Conservation (phyloP, 1,140 invertebrate genomes). For the Apocrypta bakeri region DNA sequence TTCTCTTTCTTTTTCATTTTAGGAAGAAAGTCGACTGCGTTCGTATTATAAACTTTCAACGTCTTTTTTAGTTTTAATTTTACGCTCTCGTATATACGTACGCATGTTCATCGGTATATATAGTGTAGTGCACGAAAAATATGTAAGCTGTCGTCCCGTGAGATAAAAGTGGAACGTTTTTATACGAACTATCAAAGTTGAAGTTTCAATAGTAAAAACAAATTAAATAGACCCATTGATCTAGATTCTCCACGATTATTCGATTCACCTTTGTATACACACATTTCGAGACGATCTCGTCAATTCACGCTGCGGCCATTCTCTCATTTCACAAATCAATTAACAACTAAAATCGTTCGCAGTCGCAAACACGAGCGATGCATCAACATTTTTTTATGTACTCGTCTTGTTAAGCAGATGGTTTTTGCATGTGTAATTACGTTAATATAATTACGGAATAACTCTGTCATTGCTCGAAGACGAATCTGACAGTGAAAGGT, state of each 20-base stretch:
- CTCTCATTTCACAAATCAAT: too few species aligned
- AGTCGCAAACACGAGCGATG: neutral
- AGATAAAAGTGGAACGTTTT: too few species aligned
- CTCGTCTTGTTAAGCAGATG: neutral
- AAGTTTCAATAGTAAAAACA: neutral
- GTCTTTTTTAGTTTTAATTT: neutral
- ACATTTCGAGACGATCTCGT: too few species aligned
- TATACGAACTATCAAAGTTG: too few species aligned
- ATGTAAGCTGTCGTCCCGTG: too few species aligned
- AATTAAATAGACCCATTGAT: neutral
- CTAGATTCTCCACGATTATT: too few species aligned
- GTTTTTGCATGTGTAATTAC: neutral
- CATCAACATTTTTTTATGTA: neutral
- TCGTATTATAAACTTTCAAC: neutral
- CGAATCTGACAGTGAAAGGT: slow-evolving; percentile 20
- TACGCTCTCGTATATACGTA: neutral
- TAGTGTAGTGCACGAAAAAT: too few species aligned
- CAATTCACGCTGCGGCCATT: too few species aligned
- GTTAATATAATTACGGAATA: too few species aligned
- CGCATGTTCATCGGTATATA: too few species aligned
- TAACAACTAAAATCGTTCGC: neutral
- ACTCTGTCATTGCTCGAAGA: too few species aligned
- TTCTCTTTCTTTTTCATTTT: slow-evolving; percentile 5
- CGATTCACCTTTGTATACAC: too few species aligned
- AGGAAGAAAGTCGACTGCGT: neutral